Evolutionary conservation across 2,797 vertebrate species (phyloP).

Genomic region (Gymnothorax javanicus): DNA sequence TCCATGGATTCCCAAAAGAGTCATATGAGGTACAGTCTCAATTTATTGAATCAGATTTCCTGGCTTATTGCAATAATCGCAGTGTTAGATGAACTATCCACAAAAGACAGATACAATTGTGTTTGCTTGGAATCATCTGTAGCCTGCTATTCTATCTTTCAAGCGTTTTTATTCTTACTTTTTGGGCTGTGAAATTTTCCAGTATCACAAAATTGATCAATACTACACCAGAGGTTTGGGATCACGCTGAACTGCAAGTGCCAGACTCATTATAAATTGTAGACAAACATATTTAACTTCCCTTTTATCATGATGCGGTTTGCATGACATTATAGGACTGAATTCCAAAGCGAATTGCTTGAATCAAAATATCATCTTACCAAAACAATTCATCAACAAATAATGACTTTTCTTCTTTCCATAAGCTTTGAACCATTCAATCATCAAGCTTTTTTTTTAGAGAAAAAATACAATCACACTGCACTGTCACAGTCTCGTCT

Average conservation of each 20-base stretch:
- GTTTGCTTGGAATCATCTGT: neutral
- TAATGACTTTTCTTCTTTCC: neutral
- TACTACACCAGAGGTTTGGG: neutral
- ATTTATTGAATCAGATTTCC: constrained; percentile 48
- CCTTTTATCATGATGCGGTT: neutral
- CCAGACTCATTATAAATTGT: neutral
- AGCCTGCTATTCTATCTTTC: neutral
- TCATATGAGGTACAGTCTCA: constrained; percentile 46
- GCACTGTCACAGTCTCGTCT: neutral
- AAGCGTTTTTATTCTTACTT: neutral
- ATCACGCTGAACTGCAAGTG: neutral
- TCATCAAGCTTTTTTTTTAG: neutral
- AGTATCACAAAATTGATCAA: neutral
- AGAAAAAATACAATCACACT: neutral
- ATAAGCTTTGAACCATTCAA: neutral
- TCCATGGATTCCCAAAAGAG: constrained; percentile 50
- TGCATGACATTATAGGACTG: neutral
- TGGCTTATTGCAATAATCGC: constrained; percentile 40
- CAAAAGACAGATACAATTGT: constrained; percentile 40
- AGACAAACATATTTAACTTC: neutral
- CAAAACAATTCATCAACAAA: neutral
- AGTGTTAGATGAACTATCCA: constrained; percentile 41
- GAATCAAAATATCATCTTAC: neutral
- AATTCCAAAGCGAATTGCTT: neutral
- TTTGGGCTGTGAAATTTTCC: neutral